phyloP scores from a whole-genome alignment of 2,113 vertebrate genomes.

The Thunnus thynnus region DNA sequence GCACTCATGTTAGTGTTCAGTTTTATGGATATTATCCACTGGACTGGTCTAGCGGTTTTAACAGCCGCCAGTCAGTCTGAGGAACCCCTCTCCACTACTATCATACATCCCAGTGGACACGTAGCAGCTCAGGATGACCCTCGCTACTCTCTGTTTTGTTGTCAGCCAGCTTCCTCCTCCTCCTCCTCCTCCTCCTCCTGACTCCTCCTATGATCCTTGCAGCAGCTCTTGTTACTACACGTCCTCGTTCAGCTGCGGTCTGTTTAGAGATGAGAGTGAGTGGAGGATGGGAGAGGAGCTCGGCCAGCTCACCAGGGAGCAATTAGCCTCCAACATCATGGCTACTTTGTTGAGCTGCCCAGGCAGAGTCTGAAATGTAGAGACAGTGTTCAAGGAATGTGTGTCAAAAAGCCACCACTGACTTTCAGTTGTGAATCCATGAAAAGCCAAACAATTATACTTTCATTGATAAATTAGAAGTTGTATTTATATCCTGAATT shows the following conservation, averaged over 20 bases:
- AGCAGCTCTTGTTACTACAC: constrained; percentile 31
- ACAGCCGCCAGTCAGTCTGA: constrained; percentile 24
- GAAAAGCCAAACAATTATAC: neutral
- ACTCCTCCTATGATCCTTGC: constrained; percentile 34
- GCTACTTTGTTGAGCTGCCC: constrained; percentile 58
- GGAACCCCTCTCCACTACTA: neutral
- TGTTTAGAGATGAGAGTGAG: constrained; percentile 47
- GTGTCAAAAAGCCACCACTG: neutral
- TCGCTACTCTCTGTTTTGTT: constrained; percentile 36
- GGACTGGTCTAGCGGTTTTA: constrained; percentile 27
- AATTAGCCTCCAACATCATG: constrained; percentile 68
- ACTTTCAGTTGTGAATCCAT: neutral
- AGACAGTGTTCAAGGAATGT: constrained; percentile 10
- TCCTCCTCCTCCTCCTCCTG: neutral
- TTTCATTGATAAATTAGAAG: neutral
- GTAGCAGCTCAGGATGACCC: constrained; percentile 14
- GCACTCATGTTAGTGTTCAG: constrained; percentile 6
- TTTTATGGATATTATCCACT: constrained; percentile 6
- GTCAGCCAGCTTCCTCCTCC: constrained; percentile 22
- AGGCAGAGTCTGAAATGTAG: constrained; percentile 40
- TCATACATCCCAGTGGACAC: constrained; percentile 18
- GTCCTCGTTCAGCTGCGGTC: constrained; percentile 47
- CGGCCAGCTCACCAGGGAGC: constrained; percentile 58
- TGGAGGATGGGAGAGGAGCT: constrained; percentile 56
- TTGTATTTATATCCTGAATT: neutral